These are phyloP conservation scores for Periphyllus acericola DNA, from an alignment of 2,888 invertebrate genomes.

Conservation along the genomic window DNA sequence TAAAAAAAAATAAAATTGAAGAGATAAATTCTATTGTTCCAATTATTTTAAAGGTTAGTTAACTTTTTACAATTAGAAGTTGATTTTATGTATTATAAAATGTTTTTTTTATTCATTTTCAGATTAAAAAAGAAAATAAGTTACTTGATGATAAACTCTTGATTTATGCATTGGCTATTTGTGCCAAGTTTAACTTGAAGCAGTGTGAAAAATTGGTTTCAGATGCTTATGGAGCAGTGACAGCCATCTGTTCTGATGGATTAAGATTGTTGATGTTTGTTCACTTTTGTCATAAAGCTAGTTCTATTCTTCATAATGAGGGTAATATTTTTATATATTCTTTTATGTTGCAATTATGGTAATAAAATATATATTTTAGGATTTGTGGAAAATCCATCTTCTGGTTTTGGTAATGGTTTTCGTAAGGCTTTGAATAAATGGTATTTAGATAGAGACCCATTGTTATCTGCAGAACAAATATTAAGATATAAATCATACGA, in stretches of 20 bases:
- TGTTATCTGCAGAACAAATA: conserved; percentile 48
- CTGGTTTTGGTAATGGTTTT: conserved; percentile 56
- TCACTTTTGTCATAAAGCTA: conserved; percentile 4
- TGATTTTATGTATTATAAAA: not conserved
- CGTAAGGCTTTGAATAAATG: conserved; percentile 53
- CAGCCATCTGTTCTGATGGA: conserved; percentile 41
- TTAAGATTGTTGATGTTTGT: conserved; percentile 51
- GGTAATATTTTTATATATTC: conserved; percentile 1
- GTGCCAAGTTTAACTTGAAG: conserved; percentile 28
- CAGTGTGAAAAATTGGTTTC: conserved; percentile 33
- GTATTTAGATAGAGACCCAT: conserved; percentile 61
- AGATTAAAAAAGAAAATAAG: conserved; percentile 53
- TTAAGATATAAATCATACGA: conserved; percentile 18
- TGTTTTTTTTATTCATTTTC: not conserved
- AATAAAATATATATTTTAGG: conserved; percentile 30
- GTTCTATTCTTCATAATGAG: conserved; percentile 13
- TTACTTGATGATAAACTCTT: conserved; percentile 37
- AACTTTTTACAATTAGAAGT: not conserved
- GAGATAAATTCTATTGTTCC: conserved; percentile 53
- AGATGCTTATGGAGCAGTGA: conserved; percentile 38
- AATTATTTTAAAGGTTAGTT: conserved; percentile 46
- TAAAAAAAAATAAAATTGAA: conserved; percentile 48
- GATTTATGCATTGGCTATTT: conserved; percentile 45
- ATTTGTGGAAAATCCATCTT: not conserved
- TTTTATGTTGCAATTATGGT: not conserved